phyloP scores from a whole-genome alignment of 2,888 invertebrate genomes.

The Microctonus brassicae region DNA sequence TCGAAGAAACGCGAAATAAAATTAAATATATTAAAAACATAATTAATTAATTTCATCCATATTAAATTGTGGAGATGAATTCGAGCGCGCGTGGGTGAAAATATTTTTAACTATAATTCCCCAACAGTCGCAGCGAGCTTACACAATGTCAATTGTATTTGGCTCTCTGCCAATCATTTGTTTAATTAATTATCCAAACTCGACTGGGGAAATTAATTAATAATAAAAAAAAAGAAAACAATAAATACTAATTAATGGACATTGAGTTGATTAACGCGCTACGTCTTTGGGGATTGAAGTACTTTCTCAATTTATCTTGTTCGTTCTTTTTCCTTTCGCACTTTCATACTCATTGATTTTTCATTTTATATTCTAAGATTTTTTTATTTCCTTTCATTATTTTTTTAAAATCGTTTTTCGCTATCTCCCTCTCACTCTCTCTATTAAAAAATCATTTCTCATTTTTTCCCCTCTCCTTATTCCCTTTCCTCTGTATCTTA shows the following conservation, averaged over 20 bases:
- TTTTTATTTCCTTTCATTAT: constrained; percentile 25
- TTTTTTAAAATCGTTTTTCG: constrained; percentile 44
- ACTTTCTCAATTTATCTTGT: constrained; percentile 45
- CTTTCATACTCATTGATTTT: constrained; percentile 32
- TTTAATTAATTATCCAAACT: background rate
- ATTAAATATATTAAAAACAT: constrained; percentile 3
- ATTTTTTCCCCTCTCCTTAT: constrained; percentile 35
- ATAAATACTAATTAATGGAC: constrained; percentile 34
- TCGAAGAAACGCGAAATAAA: constrained; percentile 5
- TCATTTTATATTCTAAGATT: background rate
- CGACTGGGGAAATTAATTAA: background rate
- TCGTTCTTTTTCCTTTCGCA: constrained; percentile 40
- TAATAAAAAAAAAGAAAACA: constrained; percentile 9
- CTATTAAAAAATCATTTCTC: constrained; percentile 13
- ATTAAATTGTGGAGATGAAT: constrained; percentile 25
- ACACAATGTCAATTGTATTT: constrained; percentile 15
- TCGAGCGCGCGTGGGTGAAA: constrained; percentile 35
- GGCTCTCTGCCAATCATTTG: constrained; percentile 24
- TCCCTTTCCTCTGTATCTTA: background rate
- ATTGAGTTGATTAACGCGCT: constrained; percentile 44
- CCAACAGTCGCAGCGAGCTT: constrained; percentile 48
- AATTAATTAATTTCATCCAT: too few relatives aligned
- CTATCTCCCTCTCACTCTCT: constrained; percentile 35
- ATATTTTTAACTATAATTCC: constrained; percentile 53
- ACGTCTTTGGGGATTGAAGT: constrained; percentile 54